Evolutionary conservation across 1,140 invertebrate species (phyloP).

Genomic region (Theocolax elegans): DNA sequence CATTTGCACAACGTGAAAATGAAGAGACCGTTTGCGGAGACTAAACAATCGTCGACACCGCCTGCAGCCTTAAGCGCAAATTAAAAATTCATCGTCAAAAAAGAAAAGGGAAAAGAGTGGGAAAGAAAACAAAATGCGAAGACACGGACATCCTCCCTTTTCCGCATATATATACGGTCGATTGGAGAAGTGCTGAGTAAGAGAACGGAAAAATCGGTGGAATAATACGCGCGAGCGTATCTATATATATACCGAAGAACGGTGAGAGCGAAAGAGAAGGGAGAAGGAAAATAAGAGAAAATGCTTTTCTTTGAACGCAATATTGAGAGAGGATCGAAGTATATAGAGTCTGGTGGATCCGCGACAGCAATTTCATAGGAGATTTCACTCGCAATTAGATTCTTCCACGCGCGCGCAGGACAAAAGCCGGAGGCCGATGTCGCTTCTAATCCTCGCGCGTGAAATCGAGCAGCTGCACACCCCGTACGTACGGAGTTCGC

Average conservation of each 20-base stretch:
- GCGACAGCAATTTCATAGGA: slow-evolving; percentile 29
- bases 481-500: too few species aligned
- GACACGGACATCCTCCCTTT: background rate
- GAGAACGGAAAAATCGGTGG: slow-evolving; percentile 25
- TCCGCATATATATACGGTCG: background rate
- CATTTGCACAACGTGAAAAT: too few species aligned
- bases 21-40: too few species aligned
- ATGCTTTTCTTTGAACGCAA: background rate
- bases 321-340: background rate
- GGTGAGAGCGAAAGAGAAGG: background rate
- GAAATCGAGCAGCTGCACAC: slow-evolving; percentile 12
- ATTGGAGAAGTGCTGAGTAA: slow-evolving; percentile 31
- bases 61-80: background rate
- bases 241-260: background rate
- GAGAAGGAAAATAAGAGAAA: too few species aligned
- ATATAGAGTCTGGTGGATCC: background rate
- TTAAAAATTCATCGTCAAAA: slow-evolving; percentile 32
- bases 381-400: slow-evolving; percentile 39
- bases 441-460: slow-evolving; percentile 10
- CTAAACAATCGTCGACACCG: too few species aligned
- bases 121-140: too few species aligned
- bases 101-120: slow-evolving; percentile 26
- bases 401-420: background rate
- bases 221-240: background rate
- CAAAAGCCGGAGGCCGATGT: background rate